Evolutionary conservation across 2,797 vertebrate species (phyloP), one percentile per base, ranked within the genome.

Genomic region (Crocidura indochinensis): DNA sequence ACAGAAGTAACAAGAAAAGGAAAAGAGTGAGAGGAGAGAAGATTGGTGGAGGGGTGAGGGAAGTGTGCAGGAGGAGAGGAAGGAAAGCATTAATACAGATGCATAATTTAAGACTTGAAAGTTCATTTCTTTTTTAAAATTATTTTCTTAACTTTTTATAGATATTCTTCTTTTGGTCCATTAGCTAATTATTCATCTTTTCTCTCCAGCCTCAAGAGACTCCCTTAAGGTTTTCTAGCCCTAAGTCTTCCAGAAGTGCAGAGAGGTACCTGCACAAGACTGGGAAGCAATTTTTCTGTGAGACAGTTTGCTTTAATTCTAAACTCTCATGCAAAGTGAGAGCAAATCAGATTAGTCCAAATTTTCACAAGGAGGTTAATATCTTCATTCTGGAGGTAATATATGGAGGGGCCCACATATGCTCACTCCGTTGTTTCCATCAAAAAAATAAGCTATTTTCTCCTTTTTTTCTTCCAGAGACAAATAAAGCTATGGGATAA

Each of bases 371-470:
- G 12, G 11, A 29, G 3, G 3, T n/a, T 82, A 65, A 72, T 71
- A 17, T 68, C 71, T 72, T 82, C 46, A 29, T 53, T 46, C 47
- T 79, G 62, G 27, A 84, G 44, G 27, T 71, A 87, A 88, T 56
- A 46, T 44, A 12, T 47, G 14, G 31, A 60, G 29, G 84, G 29
- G 62, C 56, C 76, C 65, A 64, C 29, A 64, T 29, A 56, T 67
- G 7, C 38, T 79, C 29, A 6, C 24, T 51, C 19, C 12, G 74
- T n/a, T 15, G 46, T 0, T n/a, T 86, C 11, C 49, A 27, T 46
- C 47, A 53, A 24, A 15, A 4, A 89, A 91, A 31, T n/a, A n/a
- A 44, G 29, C 73, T 90, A 69, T 56, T 22, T 62, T 31, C 27
- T 44, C 17, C n/a, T 3, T 53, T 65, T 24, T 26, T 15, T 73